These are phyloP conservation scores for Rhorus exstirpatorius DNA, from an alignment of 2,888 invertebrate genomes.

Conservation along the genomic window DNA sequence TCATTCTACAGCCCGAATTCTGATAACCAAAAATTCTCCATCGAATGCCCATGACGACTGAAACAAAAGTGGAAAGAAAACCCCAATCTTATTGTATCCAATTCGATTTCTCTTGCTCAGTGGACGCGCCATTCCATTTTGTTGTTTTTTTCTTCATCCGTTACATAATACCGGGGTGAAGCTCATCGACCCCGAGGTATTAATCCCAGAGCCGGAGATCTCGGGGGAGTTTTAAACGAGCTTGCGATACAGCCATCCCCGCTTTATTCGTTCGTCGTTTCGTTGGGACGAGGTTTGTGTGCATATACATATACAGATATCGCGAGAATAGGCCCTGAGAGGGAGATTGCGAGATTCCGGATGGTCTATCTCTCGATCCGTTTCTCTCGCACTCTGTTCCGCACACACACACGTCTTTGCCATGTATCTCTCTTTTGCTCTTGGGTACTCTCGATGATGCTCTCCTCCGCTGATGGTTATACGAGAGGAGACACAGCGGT, in stretches of 20 bases:
- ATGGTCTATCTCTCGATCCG: conserved; percentile 32
- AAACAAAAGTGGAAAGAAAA: too few relatives aligned
- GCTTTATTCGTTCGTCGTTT: neutral
- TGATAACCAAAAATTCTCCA: too few relatives aligned
- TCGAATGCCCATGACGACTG: too few relatives aligned
- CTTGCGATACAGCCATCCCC: neutral
- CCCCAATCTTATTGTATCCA: too few relatives aligned
- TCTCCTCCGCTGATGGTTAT: neutral
- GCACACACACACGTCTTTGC: neutral
- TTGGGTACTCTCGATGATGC: neutral
- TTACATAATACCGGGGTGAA: neutral
- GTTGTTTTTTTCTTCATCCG: neutral
- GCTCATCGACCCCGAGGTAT: conserved; percentile 2
- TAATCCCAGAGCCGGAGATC: too few relatives aligned
- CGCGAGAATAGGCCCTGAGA: conserved; percentile 26
- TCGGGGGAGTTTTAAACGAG: too few relatives aligned
- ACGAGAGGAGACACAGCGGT: conserved; percentile 51
- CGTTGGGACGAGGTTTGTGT: too few relatives aligned
- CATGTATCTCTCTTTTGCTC: conserved; percentile 12
- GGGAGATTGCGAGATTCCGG: conserved; percentile 55
- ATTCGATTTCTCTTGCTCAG: too few relatives aligned
- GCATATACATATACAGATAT: too few relatives aligned
- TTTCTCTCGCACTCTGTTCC: conserved; percentile 4
- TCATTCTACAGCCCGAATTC: too few relatives aligned
- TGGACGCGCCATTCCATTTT: too few relatives aligned